Base-by-base conservation (phyloP, 1,140 invertebrate species). In the Panagrolaimus sp. region DNA sequence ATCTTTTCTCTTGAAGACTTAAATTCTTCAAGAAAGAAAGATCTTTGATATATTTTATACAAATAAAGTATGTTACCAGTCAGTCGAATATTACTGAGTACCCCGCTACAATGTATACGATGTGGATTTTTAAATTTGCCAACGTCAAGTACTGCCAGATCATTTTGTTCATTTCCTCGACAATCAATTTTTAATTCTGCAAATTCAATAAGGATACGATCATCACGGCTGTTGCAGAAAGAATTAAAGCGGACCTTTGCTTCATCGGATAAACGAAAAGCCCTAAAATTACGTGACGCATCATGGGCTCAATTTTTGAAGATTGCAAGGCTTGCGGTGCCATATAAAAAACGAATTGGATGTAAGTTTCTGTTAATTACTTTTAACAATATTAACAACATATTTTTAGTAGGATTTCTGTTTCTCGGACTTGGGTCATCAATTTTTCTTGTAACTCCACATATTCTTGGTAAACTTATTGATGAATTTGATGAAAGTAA, bases 151-250 rank as follows among this genome's bases (percentile, higher is more conserved):
- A 58, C 15, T 58, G 28, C 28, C 8, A 58, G 52, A 17, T 26
- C 52, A 58, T 58, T 58, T 58, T 58, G 52, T 58, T 58, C 52
- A 21, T 8, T 58, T 12, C 52, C 52, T 58, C 52, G 52, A 26
- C 52, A 58, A 58, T n/a, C 21, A 12, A 12, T 58, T 58, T 28
- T 58, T 28, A 21, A 58, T 21, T 28, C 21, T 6, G 15, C 17
- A 21, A 28, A 21, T 17, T 10, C 12, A 17, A 4, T 58, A 21
- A 21, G 52, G 52, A 58, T 58, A 58, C 52, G 52, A 58, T 38
- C 32, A 7, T 38, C 32, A n/a, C 52, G 17, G 52, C 52, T 28
- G 28, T n/a, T 28, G 4, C 21, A 58, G 17, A 28, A 21, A 21
- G 52, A 58, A 24, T 58, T 58, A 12, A 58, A 58, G 17, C 52